Base-by-base conservation (phyloP, 2,797 vertebrate genomes). In the Oceanodroma leucorhoa region DNA sequence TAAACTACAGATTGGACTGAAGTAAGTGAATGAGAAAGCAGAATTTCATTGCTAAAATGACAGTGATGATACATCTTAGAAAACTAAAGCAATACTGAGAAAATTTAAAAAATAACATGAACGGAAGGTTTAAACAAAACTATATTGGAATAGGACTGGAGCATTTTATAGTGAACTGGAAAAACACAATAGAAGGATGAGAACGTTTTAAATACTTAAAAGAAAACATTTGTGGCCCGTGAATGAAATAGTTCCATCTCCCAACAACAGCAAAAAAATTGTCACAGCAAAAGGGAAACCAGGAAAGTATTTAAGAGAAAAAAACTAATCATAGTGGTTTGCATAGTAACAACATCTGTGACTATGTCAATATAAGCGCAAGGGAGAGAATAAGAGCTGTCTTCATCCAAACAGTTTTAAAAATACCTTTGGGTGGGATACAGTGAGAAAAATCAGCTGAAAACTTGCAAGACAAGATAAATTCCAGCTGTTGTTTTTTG, bases 241-340 rank as follows among this genome's bases (percentile, higher is more conserved):
- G 88, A 95, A 93, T 93, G 85, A 95, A 95, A 91, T 29, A 76
- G 54, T 16, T 91, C 58, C 58, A 83, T 36, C 77, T 88, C 77
- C 38, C 76, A 86, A 75, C 32, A 75, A 71, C 38, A 75, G 77
- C 1, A 2, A 82, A 58, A 45, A 50, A 91, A 81, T 3, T 4
- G 5, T 77, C 65, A 41, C 69, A 83, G 89, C 40, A 83, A 92
- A 93, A 94, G 65, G 38, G 84, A 94, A 95, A 94, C 34, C 22
- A 73, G 60, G 30, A 50, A 91, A 90, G 61, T 19, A 69, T 29
- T 87, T 36, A 46, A 85, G 45, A 85, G 57, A n/a, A 79, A 75
- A 71, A 53, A 85, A 62, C 36, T 9, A 70, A 21, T 3, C n/a
- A 22, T 23, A 60, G 72, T 29, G 61, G 45, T 64, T 81, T 78